phyloP scores from a whole-genome alignment of 2,797 vertebrate species.

The Champsocephalus esox region DNA sequence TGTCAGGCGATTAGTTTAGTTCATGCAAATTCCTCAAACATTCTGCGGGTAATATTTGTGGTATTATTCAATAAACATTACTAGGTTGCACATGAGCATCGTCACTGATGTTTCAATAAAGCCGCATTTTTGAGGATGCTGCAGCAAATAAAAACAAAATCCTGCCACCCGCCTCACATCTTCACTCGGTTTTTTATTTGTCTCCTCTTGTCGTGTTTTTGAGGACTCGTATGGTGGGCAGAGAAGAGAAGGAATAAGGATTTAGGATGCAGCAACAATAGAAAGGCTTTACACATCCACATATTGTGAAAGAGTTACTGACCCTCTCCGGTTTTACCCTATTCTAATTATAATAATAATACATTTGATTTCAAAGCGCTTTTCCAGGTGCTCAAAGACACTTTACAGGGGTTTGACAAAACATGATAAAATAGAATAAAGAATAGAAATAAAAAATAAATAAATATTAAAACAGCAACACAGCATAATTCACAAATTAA shows the following conservation, averaged over 20 bases:
- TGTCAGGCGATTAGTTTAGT: not conserved
- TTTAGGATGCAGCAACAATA: not conserved
- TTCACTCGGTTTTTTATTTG: not conserved
- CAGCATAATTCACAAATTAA: too few relatives aligned
- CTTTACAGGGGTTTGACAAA: too few relatives aligned
- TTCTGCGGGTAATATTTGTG: not conserved
- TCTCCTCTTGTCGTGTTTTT: not conserved
- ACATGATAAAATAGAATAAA: too few relatives aligned
- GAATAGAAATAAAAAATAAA: too few relatives aligned
- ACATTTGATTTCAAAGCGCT: too few relatives aligned
- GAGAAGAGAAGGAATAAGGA: not conserved
- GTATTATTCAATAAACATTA: conserved; percentile 2
- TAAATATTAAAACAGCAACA: too few relatives aligned
- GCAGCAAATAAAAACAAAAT: not conserved
- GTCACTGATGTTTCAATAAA: not conserved
- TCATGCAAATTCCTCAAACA: not conserved
- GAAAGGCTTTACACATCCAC: not conserved
- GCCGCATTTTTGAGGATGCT: not conserved
- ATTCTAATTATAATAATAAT: too few relatives aligned
- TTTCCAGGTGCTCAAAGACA: too few relatives aligned
- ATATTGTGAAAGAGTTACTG: conserved; percentile 3
- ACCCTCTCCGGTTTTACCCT: not conserved
- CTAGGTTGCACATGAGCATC: not conserved
- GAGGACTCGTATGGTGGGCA: not conserved
- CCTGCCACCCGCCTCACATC: not conserved